Conservation (phyloP, 2,113 vertebrate species). For the Kryptolebias marmoratus region DNA sequence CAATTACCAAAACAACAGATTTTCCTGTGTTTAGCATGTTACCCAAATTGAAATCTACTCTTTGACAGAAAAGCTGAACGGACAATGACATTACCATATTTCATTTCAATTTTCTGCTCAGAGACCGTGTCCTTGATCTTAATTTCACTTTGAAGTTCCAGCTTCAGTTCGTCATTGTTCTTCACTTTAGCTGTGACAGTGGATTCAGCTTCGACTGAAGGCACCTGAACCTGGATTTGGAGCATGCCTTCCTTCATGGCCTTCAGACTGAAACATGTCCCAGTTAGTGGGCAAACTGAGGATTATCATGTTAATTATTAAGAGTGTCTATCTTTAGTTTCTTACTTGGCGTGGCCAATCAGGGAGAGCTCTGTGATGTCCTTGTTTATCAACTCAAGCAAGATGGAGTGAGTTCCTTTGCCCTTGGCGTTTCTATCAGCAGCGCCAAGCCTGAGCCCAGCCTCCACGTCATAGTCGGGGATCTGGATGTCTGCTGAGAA, state of each 20-base stretch:
- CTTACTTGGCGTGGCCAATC: slow-evolving; percentile 87
- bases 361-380: slow-evolving; percentile 85
- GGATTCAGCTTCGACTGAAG: slow-evolving; percentile 80
- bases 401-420: slow-evolving; percentile 81
- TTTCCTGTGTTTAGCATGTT: not conserved
- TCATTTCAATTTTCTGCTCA: slow-evolving; percentile 81
- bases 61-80: not conserved
- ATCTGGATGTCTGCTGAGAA: slow-evolving; percentile 85
- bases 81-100: slow-evolving; percentile 81
- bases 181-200: slow-evolving; percentile 80
- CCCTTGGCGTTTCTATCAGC: slow-evolving; percentile 74
- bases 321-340: slow-evolving; percentile 16
- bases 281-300: not conserved
- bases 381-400: slow-evolving; percentile 87
- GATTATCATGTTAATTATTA: not conserved
- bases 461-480: slow-evolving; percentile 84
- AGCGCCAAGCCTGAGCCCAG: slow-evolving; percentile 84
- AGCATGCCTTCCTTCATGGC: slow-evolving; percentile 80
- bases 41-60: not conserved
- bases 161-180: slow-evolving; percentile 66
- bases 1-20: not conserved
- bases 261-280: slow-evolving; percentile 75
- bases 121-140: slow-evolving; percentile 75
- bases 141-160: slow-evolving; percentile 84
- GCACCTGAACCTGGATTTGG: slow-evolving; percentile 83